Base-by-base conservation (phyloP, 2,797 vertebrate genomes). In the Furcifer pardalis region DNA sequence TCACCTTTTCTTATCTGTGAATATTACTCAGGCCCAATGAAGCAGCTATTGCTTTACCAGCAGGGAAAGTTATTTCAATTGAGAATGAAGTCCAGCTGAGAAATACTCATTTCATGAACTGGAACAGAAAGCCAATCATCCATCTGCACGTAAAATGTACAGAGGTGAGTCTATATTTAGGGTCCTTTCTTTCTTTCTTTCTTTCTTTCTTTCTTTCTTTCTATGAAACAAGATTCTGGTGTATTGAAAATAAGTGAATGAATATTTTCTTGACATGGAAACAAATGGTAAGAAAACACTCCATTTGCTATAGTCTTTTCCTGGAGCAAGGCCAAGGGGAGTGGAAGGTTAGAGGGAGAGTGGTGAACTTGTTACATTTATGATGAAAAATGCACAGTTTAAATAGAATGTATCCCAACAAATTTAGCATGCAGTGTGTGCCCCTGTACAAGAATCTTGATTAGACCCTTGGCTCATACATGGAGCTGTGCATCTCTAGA, bases 1-100 rank as follows among this genome's bases (percentile, higher is more conserved):
- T 76, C 84, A 63, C 32, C 46, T 32, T 86, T 90, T 81, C 27
- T 13, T 71, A 81, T 5, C 62, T 0, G 3, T n/a, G 42, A 25
- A 72, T 77, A 1, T 85, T 77, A 68, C 81, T 65, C 23, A 63
- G 1, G 1, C 79, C 62, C 46, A 71, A 85, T 49, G 23, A 37
- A 63, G 4, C 10, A 19, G 1, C 56, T 42, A 19, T 5, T 77
- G 63, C n/a, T 66, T 87, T 84, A 84, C 71, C 44, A 37, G 78
- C 62, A 75, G 73, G 72, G 84, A 89, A 94, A 93, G 86, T 94
- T 92, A 87, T 13, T 0, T 84, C 73, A 46, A 69, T 19, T 15
- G 56, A 87, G 35, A 79, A 65, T 42, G 49, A 80, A 73, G 73
- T 9, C 74, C 75, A 75, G 65, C 0, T 74, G 74, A 60, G 65